These are phyloP conservation scores for Chelonoidis abingdonii DNA, from an alignment of 2,113 vertebrate genomes.

Conservation along the genomic window DNA sequence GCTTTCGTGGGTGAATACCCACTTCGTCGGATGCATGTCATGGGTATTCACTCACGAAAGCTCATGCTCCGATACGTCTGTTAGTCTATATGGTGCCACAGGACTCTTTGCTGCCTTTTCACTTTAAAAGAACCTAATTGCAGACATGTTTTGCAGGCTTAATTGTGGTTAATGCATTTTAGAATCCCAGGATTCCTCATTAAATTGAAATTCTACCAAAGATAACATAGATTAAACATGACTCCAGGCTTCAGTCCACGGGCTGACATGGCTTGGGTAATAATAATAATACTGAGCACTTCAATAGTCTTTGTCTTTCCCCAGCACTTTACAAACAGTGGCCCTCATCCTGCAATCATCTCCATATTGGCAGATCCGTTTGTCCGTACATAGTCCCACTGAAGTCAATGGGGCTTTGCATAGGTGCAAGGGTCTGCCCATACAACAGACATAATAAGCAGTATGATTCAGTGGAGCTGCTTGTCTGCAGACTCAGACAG, in stretches of 20 bases:
- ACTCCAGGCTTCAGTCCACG: background rate
- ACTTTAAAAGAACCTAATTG: background rate
- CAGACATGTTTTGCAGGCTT: background rate
- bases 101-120: background rate
- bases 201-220: background rate
- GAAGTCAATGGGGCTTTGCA: background rate
- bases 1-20: too few species aligned
- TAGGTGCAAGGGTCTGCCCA: background rate
- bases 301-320: accelerated
- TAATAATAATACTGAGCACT: background rate
- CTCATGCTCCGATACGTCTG: too few species aligned
- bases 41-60: too few species aligned
- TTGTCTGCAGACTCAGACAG: background rate
- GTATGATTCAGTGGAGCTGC: background rate
- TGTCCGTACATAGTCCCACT: background rate
- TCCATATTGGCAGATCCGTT: background rate
- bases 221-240: background rate
- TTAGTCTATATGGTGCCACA: too few species aligned
- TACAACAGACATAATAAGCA: background rate
- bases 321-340: background rate
- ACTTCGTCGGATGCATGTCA: too few species aligned
- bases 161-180: background rate
- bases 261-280: background rate
- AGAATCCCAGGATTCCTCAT: background rate
- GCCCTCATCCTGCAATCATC: background rate